Evolutionary conservation across 1,140 invertebrate species (phyloP).

Genomic region (Euura lappo): DNA sequence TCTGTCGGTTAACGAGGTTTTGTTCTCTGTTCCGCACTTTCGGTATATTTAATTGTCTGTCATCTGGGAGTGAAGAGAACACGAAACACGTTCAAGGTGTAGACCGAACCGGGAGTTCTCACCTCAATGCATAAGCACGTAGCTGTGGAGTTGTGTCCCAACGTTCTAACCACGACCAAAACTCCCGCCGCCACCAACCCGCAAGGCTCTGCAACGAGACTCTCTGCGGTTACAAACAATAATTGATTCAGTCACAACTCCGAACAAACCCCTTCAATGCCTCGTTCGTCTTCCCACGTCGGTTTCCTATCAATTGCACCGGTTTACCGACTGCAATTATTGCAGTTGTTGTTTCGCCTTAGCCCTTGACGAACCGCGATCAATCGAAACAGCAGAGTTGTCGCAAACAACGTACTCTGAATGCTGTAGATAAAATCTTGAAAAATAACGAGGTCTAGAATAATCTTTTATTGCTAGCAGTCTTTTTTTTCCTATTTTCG

Average conservation of each 20-base stretch:
- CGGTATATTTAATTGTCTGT: no score
- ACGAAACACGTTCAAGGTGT: no score
- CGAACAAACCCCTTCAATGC: not conserved
- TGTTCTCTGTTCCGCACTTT: no score
- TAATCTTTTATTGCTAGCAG: not conserved
- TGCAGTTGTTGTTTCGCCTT: conserved; percentile 43
- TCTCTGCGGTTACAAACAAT: not conserved
- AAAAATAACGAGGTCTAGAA: not conserved
- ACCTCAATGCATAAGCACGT: not conserved
- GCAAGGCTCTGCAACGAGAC: not conserved
- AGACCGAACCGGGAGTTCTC: no score
- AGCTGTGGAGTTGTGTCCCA: not conserved
- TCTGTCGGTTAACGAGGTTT: no score
- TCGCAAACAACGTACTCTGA: not conserved
- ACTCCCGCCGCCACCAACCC: not conserved
- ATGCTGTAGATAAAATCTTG: not conserved
- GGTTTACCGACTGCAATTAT: conserved; percentile 45
- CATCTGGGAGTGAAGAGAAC: no score
- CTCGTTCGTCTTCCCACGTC: not conserved
- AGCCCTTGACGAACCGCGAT: not conserved
- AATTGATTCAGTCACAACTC: conserved; percentile 1
- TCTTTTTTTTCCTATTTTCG: not conserved
- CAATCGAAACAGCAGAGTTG: not conserved
- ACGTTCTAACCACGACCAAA: not conserved
- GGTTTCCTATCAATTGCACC: conserved; percentile 8